Base-by-base conservation (phyloP, 2,888 invertebrate genomes). In the Ormyrus labotus region DNA sequence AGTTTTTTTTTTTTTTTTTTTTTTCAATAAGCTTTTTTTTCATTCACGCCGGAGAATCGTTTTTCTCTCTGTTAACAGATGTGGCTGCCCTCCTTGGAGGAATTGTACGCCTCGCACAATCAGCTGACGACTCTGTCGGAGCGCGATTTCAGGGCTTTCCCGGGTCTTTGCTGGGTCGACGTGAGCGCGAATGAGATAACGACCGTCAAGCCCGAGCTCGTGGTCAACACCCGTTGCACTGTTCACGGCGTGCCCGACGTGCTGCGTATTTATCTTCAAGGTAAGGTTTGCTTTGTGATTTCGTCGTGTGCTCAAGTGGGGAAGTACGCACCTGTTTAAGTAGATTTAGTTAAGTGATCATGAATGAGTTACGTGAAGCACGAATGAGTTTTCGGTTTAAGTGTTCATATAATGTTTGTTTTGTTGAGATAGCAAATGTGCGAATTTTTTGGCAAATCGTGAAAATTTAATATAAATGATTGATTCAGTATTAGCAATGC, bases 121-220 rank as follows among this genome's bases (percentile, higher is more conserved):
- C 94, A 94, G 83, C 92, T 97, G 70, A 84, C 89, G 7, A 95
- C 94, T 5, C 91, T 93, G 65, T 92, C 96, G 85, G 95, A 96
- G 82, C 94, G 94, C 87, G 96, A 96, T 89, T 96, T 96, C 90
- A 95, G 96, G 85, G 96, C 96, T 0, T 91, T 96, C 82, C 96
- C 96, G 0, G 94, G 95, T 2, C 92, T 97, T 8, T 97, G 96
- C 87, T 93, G 94, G 89, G 96, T 96, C 3, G 96, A 96, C 90
- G 91, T 97, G 64, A 95, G 95, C 4, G 93, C 94, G 87, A 97
- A 97, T 90, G 93, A 93, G 87, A 96, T 97, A 83, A 92, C 93
- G 72, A 92, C 93, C 7, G 92, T 96, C 47, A 95, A 95, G 75
- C 93, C 94, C 72, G 96, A 96, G 87, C 92, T 96, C 67, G 96